A percentile compares a stretch with the other conserved stretches of the same genome.
These are phyloP conservation scores for Gavialis gangeticus DNA, from an alignment of 2,113 vertebrate species.

Conservation along the genomic window DNA sequence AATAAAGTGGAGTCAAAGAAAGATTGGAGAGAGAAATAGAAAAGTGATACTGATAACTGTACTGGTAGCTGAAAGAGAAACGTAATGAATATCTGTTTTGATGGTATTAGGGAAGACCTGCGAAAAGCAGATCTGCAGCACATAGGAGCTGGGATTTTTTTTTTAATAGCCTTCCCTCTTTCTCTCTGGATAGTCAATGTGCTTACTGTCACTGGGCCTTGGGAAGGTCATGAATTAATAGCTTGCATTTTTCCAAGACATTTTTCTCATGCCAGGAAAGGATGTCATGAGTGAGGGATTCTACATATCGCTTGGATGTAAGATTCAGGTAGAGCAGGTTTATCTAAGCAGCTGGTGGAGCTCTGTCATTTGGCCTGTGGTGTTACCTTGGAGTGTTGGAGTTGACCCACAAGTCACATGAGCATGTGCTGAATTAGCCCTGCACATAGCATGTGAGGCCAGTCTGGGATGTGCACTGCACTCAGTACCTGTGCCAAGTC, in stretches of 20 bases:
- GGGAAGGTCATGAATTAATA: background rate
- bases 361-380: no score
- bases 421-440: no score
- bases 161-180: background rate
- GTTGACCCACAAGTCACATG: no score
- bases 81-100: background rate
- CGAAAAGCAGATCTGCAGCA: background rate
- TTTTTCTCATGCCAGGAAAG: background rate
- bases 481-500: no score
- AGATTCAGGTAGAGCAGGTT: background rate
- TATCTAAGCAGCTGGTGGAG: no score
- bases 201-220: background rate
- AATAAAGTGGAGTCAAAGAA: background rate
- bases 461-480: no score
- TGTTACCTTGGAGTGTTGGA: no score
- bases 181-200: background rate
- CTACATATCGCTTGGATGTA: background rate
- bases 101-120: background rate
- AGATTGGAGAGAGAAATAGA: background rate
- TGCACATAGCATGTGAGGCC: no score
- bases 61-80: background rate
- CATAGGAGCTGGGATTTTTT: background rate
- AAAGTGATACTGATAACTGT: background rate
- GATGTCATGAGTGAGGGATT: background rate
- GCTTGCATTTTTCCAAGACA: background rate